Conservation (phyloP, 2,113 vertebrate genomes). For the Cololabis saira region DNA sequence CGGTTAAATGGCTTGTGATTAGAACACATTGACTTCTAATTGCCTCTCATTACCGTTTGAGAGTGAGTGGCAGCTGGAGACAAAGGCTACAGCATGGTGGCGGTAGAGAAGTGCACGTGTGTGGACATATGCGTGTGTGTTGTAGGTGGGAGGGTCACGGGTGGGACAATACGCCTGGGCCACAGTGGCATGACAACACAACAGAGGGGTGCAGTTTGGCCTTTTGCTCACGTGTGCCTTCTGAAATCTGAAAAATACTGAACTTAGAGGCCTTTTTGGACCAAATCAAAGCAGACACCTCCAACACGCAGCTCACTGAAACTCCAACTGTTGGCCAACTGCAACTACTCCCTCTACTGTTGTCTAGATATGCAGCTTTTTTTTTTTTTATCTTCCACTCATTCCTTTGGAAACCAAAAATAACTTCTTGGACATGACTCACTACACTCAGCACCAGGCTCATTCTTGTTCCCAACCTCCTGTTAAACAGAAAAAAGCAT, state of each 20-base stretch:
- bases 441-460: not conserved
- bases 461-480: not conserved
- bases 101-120: conserved; percentile 30
- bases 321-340: conserved; percentile 9
- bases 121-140: conserved; percentile 1
- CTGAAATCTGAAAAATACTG: not conserved
- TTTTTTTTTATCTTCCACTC: not conserved
- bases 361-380: not conserved
- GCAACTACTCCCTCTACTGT: conserved; percentile 24
- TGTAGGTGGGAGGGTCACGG: conserved; percentile 21
- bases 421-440: not conserved
- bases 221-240: not conserved
- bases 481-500: no score
- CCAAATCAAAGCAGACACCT: not conserved
- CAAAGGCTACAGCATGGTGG: conserved; percentile 61
- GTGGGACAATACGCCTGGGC: conserved; percentile 31
- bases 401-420: not conserved
- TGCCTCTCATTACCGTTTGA: conserved; percentile 81
- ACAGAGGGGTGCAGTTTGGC: conserved; percentile 22
- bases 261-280: not conserved
- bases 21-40: conserved; percentile 79
- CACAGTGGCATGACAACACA: conserved; percentile 26
- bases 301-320: not conserved
- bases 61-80: conserved; percentile 74
- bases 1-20: conserved; percentile 76